phyloP scores from a whole-genome alignment of 2,888 invertebrate species.

The Aphrophora alni region DNA sequence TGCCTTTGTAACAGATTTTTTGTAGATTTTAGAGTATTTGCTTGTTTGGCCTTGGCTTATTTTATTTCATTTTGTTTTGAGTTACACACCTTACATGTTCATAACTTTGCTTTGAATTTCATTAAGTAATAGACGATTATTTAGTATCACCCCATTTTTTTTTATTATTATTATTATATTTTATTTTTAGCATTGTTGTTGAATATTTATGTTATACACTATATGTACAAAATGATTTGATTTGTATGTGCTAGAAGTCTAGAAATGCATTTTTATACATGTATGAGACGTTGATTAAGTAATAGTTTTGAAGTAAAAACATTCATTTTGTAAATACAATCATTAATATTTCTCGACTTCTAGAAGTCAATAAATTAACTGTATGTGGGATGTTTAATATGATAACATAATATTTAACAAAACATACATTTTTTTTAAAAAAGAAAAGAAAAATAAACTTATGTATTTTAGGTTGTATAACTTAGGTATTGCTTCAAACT shows the following conservation, averaged over 20 bases:
- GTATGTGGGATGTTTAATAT: too few species aligned
- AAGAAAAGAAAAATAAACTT: too few species aligned
- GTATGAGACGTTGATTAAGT: not conserved
- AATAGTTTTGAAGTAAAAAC: not conserved
- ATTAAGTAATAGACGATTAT: not conserved
- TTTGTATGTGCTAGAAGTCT: not conserved
- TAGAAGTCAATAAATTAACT: too few species aligned
- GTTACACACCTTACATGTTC: not conserved
- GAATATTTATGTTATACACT: too few species aligned
- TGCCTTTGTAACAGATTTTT: conserved; percentile 34
- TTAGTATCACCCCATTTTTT: not conserved
- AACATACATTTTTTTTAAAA: too few species aligned
- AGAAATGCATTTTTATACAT: not conserved
- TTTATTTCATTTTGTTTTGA: conserved; percentile 13
- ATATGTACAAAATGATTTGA: not conserved
- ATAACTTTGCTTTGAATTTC: conserved; percentile 10
- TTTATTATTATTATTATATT: not conserved
- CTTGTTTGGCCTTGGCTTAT: conserved; percentile 46
- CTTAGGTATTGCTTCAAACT: too few species aligned
- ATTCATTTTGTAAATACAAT: not conserved
- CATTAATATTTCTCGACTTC: too few species aligned
- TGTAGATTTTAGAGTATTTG: conserved; percentile 52
- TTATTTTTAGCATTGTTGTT: too few species aligned
- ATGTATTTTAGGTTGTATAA: too few species aligned
- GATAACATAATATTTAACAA: too few species aligned